Base-by-base conservation (phyloP, 2,888 invertebrate genomes). In the Volucella inflata region DNA sequence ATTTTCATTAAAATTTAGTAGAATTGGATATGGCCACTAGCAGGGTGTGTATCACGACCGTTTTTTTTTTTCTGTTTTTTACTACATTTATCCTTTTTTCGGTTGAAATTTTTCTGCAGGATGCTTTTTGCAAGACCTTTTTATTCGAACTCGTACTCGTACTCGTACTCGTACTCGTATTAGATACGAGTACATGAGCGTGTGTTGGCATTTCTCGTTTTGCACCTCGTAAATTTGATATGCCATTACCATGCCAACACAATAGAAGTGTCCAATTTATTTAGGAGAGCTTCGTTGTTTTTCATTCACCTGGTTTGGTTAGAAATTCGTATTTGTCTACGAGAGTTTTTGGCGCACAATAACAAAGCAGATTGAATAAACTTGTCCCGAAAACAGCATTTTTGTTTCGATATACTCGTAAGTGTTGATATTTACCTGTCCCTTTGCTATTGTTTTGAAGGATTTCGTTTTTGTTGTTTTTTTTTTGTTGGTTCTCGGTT, bases 401-500 rank as follows among this genome's bases (percentile, higher is more conserved):
- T 30, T 79, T 75, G 78, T 59, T 77, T 70, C 78, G 57, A 59
- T 74, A 4, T 6, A n/a, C n/a, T 30, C 6, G 65, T 70, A 72
- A 30, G 83, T 84, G 84, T 70, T 84, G 65, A 80, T 84, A 60
- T 84, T 76, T 84, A 71, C 79, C 71, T 79, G 53, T 71, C 64
- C 60, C 83, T 21, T 40, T 53, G 17, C 70, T 14, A 16, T 59
- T 44, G 75, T 72, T 14, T 59, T 0, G 48, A 10, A n/a, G 36
- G 14, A 48, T 30, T 44, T 1, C 16, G 30, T 8, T 0, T 65
- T 67, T 14, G n/a, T n/a, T n/a, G n/a, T 48, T 46, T 55, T 53
- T 55, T 17, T 59, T 67, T 12, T 60, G 42, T 57, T 57, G 8
- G 10, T 36, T 12, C 14, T 51, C 44, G 59, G 44, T 38, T 75